Evolutionary conservation across 2,113 vertebrate genomes (phyloP).

Genomic region (Prolemur simus): DNA sequence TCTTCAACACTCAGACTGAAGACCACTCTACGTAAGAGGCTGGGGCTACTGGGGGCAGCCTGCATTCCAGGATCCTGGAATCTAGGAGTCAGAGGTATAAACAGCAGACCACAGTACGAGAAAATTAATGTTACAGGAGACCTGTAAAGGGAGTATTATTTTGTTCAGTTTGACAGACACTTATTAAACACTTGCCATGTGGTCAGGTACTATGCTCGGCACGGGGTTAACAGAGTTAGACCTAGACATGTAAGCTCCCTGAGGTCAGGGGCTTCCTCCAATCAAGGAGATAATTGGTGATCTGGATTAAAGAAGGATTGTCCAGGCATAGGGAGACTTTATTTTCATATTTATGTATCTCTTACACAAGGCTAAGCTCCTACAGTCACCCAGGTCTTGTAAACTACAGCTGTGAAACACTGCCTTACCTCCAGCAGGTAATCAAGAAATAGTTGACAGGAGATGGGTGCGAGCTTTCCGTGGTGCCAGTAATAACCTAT

Average conservation of each 20-base stretch:
- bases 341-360: neutral
- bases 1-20: neutral
- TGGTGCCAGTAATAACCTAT: neutral
- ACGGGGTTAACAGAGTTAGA: neutral
- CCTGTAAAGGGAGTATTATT: neutral
- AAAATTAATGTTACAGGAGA: rapidly evolving
- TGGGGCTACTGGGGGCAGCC: rapidly evolving
- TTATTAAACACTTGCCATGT: neutral
- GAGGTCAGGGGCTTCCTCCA: neutral
- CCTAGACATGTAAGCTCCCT: rapidly evolving
- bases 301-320: neutral
- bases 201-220: neutral
- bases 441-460: neutral
- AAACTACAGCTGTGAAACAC: neutral
- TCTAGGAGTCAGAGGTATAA: neutral
- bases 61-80: neutral
- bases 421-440: neutral
- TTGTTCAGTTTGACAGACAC: neutral
- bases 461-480: no score
- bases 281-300: neutral
- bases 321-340: neutral
- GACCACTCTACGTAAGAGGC: neutral
- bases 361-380: neutral
- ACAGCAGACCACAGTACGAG: neutral
- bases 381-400: neutral